These are phyloP conservation scores for Cetonia aurata DNA, from an alignment of 2,888 invertebrate genomes.

Conservation along the genomic window DNA sequence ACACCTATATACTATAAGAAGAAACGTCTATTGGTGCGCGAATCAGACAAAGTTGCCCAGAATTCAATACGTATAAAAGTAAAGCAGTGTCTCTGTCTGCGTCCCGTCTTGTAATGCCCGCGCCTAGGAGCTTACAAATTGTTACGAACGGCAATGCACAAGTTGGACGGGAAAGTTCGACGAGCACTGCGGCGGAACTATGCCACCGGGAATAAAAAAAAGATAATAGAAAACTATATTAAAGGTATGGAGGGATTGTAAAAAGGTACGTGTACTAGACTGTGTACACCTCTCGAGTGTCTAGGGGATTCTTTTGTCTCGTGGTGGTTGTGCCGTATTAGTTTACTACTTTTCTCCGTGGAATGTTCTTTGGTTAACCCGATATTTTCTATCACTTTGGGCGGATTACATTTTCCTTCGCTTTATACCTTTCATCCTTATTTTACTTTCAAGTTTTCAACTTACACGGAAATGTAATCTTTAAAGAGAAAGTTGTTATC, in stretches of 20 bases:
- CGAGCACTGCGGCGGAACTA: slow-evolving; percentile 30
- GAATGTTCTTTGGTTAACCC: no score
- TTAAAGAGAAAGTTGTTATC: no score
- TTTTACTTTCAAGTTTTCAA: no score
- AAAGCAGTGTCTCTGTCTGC: slow-evolving; percentile 15
- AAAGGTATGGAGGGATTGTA: slow-evolving; percentile 31
- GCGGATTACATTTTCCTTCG: no score
- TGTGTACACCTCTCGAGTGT: slow-evolving; percentile 5
- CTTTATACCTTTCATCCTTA: no score
- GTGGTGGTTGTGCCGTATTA: slow-evolving; percentile 20
- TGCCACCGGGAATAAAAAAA: slow-evolving; percentile 30
- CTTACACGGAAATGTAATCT: no score
- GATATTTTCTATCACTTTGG: no score
- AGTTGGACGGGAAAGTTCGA: slow-evolving; percentile 28
- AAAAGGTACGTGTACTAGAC: slow-evolving; percentile 16
- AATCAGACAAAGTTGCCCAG: slow-evolving; percentile 30
- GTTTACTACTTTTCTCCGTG: slow-evolving; percentile 16
- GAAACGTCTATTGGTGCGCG: background rate
- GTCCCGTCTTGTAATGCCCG: slow-evolving; percentile 18
- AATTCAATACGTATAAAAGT: slow-evolving; percentile 38
- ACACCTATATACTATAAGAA: background rate
- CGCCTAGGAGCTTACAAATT: slow-evolving; percentile 35
- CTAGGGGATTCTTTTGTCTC: slow-evolving; percentile 13
- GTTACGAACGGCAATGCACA: slow-evolving; percentile 33
- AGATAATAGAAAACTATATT: slow-evolving; percentile 35